Base-by-base conservation (phyloP, 1,140 invertebrate genomes). In the Vanessa atalanta region DNA sequence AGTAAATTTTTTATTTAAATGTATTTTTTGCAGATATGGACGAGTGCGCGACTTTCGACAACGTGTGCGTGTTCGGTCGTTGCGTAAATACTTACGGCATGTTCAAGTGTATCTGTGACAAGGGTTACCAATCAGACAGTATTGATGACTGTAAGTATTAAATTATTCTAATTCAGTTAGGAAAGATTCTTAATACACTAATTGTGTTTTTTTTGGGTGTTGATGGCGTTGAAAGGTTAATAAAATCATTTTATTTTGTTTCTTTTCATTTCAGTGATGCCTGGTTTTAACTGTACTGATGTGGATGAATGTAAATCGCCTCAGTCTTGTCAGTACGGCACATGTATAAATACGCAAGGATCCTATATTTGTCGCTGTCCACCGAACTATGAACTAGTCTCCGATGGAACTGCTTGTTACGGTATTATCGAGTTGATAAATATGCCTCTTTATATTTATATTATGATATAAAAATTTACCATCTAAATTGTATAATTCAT, bases 81-180 rank as follows among this genome's bases (percentile, higher is more conserved):
- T 98, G 97, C 92, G 96, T 97, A 83, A 98, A 98, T 88, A 95
- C 96, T 3, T 96, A 97, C 87, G 97, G 97, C 15, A 97, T 97
- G 95, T 98, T 98, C 89, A 94, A 95, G 60, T 98, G 97, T 87
- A 95, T 96, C 75, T 98, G 97, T 85, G 94, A 97, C 84, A 95
- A 96, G 81, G 97, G 97, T 0, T 98, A 96, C 88, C 96, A 96
- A 82, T 93, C 97, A 2, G 97, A 92, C 67, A 91, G 88, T 75
- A 82, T 92, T n/a, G 89, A 91, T 60, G 89, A 97, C 81, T 92
- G 95, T 93, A 68, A 89, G 88, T 88, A 57, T 26, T 55, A 65
- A 11, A 14, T 3, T 60, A 26, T 16, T 55, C 5, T 55, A n/a
- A 20, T 11, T 55, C 9, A 8, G 37, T 43, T 43, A 9, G 37